Evolutionary conservation across 2,797 vertebrate species (phyloP).

Genomic region (Tinamus major): DNA sequence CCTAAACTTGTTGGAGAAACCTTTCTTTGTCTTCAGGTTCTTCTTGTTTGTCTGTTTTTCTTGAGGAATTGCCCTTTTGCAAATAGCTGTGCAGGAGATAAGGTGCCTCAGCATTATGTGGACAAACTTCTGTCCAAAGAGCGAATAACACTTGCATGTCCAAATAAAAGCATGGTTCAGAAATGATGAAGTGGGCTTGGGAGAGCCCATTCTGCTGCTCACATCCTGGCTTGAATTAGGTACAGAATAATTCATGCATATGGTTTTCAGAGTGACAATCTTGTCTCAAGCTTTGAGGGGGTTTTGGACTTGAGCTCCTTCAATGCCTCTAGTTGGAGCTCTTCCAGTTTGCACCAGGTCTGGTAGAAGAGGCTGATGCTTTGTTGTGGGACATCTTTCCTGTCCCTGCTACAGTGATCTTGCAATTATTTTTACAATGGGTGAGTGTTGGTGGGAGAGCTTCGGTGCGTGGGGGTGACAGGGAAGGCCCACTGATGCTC

Average conservation of each 20-base stretch:
- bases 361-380: not conserved
- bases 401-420: not conserved
- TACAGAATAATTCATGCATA: not conserved
- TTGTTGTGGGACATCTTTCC: not conserved
- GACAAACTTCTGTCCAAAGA: not conserved
- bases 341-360: not conserved
- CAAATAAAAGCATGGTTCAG: not conserved
- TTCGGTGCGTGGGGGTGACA: not conserved
- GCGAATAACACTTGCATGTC: not conserved
- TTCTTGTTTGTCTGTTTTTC: not conserved
- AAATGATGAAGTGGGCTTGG: not conserved
- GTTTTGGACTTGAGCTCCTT: not conserved
- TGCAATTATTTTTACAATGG: not conserved
- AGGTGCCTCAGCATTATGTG: not conserved
- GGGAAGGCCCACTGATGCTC: not conserved
- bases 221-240: not conserved
- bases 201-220: not conserved
- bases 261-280: not conserved
- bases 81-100: not conserved
- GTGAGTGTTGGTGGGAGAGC: not conserved
- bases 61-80: not conserved
- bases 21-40: constrained; percentile 3
- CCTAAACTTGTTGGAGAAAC: not conserved
- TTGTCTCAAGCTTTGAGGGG: constrained; percentile 13
- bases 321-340: not conserved